A percentile compares a stretch with the other conserved stretches of the same genome.
These are phyloP conservation scores for Synergus japonicus DNA, from an alignment of 2,888 invertebrate genomes.

Conservation along the genomic window DNA sequence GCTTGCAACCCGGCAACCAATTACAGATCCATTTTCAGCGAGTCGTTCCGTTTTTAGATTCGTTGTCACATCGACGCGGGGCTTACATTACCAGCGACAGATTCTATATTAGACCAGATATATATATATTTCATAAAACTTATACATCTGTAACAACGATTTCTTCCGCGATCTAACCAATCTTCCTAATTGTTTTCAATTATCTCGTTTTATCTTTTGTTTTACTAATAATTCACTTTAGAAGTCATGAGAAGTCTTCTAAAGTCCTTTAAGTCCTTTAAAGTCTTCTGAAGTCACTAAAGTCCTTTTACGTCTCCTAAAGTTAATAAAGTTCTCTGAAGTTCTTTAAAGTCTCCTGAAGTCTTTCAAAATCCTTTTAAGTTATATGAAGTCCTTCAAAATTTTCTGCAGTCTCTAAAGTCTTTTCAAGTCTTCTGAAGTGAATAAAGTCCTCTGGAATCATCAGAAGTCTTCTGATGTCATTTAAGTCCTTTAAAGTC, in stretches of 20 bases:
- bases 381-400: too few species aligned
- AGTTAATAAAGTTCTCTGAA: too few species aligned
- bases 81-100: conserved; percentile 3
- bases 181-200: not conserved
- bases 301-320: too few species aligned
- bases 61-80: not conserved
- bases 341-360: too few species aligned
- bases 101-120: not conserved
- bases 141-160: not conserved
- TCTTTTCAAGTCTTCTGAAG: too few species aligned
- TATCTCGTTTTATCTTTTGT: not conserved
- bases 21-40: conserved; percentile 24
- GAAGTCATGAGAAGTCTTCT: too few species aligned
- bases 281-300: too few species aligned
- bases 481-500: not conserved
- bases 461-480: too few species aligned
- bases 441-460: too few species aligned
- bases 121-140: not conserved
- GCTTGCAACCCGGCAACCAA: conserved; percentile 21
- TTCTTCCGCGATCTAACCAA: not conserved
- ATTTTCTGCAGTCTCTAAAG: too few species aligned
- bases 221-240: not conserved
- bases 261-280: too few species aligned
- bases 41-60: conserved; percentile 7
- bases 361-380: too few species aligned